Base-by-base conservation (phyloP, 2,888 invertebrate species). In the Habrosyne pyritoides region DNA sequence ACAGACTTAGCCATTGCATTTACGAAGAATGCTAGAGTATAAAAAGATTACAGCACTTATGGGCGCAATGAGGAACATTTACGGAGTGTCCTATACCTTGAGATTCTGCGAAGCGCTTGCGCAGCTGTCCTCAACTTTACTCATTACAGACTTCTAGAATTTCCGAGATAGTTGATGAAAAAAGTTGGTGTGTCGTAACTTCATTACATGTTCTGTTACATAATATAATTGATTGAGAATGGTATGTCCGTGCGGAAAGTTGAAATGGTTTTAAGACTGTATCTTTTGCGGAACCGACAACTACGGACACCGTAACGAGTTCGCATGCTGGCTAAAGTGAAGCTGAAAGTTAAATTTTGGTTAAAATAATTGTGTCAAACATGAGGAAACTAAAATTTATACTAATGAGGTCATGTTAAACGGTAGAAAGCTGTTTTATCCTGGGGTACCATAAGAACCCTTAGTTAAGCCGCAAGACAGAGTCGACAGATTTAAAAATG, bases 41-140 rank as follows among this genome's bases (percentile, higher is more conserved):
- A 55, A 63, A n/a, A 66, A 60, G 28, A 50, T 28, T 50, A 28
- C n/a, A 28, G 49, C 18, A 28, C 18, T 50, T 50, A 50, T 28
- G 62, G 53, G 64, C 61, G 52, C 64, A 57, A 59, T 52, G 63
- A 64, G 64, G 60, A 59, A 64, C 68, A 62, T 77, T 78, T 75
- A 73, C 64, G 62, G 64, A 69, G 70, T 64, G 54, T 59, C 69
- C 69, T 64, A 66, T 67, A 67, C 59, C 71, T 66, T 67, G 61
- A 63, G 67, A 28, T 63, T 63, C 63, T 54, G 56, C 54, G 63
- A 63, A 60, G 10, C 49, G 49, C 53, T 53, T 52, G 52, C 42
- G 55, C 57, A 54, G 61, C 59, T 61, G 62, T 62, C 60, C 61
- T 60, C 63, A 60, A 63, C 14, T 63, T 58, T 56, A 55, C 61